Conservation (phyloP, 2,888 invertebrate species). For the Chaetoderma sp. region DNA sequence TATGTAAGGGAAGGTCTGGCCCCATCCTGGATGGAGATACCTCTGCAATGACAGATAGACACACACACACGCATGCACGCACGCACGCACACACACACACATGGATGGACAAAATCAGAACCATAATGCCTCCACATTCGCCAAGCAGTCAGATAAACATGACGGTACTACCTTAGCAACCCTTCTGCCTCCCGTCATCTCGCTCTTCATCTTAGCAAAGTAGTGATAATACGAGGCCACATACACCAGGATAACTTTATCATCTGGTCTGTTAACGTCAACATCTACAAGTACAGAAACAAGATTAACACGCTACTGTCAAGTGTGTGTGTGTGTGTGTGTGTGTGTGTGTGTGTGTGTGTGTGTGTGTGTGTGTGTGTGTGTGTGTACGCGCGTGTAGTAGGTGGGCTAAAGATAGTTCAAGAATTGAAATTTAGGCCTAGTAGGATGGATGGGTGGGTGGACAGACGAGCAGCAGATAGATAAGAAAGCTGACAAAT, state of each 20-base stretch:
- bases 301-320: background rate
- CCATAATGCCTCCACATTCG: background rate
- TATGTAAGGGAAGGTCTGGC: no score
- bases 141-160: background rate
- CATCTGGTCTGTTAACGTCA: conserved; percentile 93
- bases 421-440: background rate
- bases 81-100: no score
- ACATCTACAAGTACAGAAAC: conserved; percentile 77
- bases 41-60: no score
- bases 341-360: background rate
- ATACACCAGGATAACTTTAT: conserved; percentile 98
- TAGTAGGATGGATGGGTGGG: background rate
- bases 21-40: no score
- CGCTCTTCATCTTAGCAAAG: conserved; percentile 98
- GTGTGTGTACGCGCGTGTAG: no score
- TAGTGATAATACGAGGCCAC: conserved; percentile 99
- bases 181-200: conserved; percentile 95
- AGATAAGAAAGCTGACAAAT: no score
- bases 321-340: background rate
- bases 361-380: background rate
- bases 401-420: no score
- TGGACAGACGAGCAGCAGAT: background rate
- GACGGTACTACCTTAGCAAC: conserved; percentile 89
- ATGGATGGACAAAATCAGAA: background rate
- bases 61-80: no score